These are phyloP conservation scores for Gallinago media DNA, from an alignment of 2,113 vertebrate genomes.

Conservation along the genomic window DNA sequence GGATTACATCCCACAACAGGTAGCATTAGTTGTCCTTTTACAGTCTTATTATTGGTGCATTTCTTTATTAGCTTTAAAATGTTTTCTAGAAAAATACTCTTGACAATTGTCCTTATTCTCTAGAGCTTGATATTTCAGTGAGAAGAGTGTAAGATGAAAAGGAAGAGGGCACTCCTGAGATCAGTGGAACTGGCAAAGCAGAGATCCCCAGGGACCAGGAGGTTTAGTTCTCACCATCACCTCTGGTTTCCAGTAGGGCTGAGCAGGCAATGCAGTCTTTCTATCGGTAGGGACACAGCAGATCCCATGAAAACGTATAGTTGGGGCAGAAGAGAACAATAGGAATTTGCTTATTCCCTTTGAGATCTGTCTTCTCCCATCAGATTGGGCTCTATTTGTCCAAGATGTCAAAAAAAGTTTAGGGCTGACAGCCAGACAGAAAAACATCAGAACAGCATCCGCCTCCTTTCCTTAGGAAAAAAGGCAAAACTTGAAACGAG, in stretches of 20 bases:
- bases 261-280: not conserved
- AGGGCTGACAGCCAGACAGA: not conserved
- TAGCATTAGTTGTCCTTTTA: not conserved
- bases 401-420: not conserved
- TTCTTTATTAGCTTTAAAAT: not conserved
- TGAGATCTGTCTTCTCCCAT: not conserved
- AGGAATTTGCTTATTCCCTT: not conserved
- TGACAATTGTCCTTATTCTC: not conserved
- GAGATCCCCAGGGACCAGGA: not conserved
- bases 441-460: not conserved
- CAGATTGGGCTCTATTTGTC: not conserved
- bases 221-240: not conserved
- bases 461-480: not conserved
- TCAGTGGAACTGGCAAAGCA: not conserved
- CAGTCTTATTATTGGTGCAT: rapidly evolving
- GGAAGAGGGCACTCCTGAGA: not conserved
- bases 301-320: not conserved
- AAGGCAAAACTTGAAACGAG: not conserved
- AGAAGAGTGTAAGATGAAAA: not conserved
- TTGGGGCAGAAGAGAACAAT: not conserved
- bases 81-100: not conserved
- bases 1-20: not conserved
- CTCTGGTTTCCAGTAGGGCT: not conserved
- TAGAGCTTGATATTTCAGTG: not conserved
- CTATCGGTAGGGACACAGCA: not conserved